Evolutionary conservation across 1,140 invertebrate genomes (phyloP), one percentile per base, ranked within the genome.

Genomic region (Ceratosolen fusciceps): DNA sequence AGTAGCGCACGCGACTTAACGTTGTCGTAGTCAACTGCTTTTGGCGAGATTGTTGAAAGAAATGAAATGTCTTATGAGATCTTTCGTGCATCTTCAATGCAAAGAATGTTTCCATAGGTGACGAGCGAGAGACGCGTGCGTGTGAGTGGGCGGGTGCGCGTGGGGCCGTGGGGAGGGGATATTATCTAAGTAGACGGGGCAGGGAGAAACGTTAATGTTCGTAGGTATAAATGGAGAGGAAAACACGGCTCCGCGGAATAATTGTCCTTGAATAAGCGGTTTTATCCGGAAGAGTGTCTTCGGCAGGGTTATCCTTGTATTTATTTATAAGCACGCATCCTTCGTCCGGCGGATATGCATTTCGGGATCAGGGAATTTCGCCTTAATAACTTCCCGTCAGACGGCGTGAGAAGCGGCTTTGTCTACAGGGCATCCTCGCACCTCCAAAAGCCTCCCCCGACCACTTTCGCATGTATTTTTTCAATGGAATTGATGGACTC

Each of bases 321-420:
- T 65, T 75, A 43, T 52, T 19, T 12, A 1, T n/a, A n/a, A 10
- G 29, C 29, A 24, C 29, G 49, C 31, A 74, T 26, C 3, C 14
- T 29, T 24, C 68, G 68, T 78, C 68, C 68, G 76, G 68, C 68
- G 76, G 68, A 72, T 72, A 65, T 43, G 76, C 68, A 72, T 78
- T 72, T 78, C 62, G 56, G 56, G 67, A 60, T 72, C 52, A 34
- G 47, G 43, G 54, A 78, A 65, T 78, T 78, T 47, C 56, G 26
- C 65, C 39, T 70, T 78, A 72, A 78, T 78, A 78, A 62, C 56
- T 72, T 78, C 76, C 68, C 54, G 68, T 72, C 52, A 19, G n/a
- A n/a, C n/a, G 10, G 43, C n/a, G 49, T 26, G 74, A 74, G 43
- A 62, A 54, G 21, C 58, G 26, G 73, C 60, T 52, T 49, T 34